These are phyloP conservation scores for Drosophila engyochracea DNA, from an alignment of 2,888 invertebrate genomes.

Conservation along the genomic window DNA sequence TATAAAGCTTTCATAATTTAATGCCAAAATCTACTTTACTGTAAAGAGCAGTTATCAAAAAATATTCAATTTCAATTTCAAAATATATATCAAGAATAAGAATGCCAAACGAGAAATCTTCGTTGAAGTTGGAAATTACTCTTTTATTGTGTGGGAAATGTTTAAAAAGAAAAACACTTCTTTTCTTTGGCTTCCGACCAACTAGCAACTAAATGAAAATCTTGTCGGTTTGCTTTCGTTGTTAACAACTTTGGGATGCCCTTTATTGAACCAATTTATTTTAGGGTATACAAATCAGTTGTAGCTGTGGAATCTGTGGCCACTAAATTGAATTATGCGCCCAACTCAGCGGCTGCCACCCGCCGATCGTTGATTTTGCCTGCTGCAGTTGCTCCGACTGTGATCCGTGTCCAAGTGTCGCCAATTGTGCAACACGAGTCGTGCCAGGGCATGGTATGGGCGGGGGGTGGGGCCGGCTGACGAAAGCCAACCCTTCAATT, in stretches of 20 bases:
- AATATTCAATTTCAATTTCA: not conserved
- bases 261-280: not conserved
- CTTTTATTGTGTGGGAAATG: not conserved
- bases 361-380: conserved; percentile 32
- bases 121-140: not conserved
- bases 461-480: conserved; percentile 3
- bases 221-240: not conserved
- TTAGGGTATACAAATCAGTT: conserved; percentile 54
- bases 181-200: not conserved
- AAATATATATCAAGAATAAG: not conserved
- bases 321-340: conserved; percentile 79
- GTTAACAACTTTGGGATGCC: conserved; percentile 7
- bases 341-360: conserved; percentile 30
- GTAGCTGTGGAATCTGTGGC: conserved; percentile 51
- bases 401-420: conserved; percentile 75
- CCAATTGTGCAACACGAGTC: conserved; percentile 52
- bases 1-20: no score
- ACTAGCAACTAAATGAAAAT: not conserved
- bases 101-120: not conserved
- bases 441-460: not conserved
- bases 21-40: not conserved
- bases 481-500: conserved; percentile 69
- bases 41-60: not conserved
- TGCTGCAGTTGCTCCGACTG: conserved; percentile 52
- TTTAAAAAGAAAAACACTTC: fast-evolving